Evolutionary conservation across 2,797 vertebrate species (phyloP), one percentile per base, ranked within the genome.

Genomic region (Hippoglossus hippoglossus): DNA sequence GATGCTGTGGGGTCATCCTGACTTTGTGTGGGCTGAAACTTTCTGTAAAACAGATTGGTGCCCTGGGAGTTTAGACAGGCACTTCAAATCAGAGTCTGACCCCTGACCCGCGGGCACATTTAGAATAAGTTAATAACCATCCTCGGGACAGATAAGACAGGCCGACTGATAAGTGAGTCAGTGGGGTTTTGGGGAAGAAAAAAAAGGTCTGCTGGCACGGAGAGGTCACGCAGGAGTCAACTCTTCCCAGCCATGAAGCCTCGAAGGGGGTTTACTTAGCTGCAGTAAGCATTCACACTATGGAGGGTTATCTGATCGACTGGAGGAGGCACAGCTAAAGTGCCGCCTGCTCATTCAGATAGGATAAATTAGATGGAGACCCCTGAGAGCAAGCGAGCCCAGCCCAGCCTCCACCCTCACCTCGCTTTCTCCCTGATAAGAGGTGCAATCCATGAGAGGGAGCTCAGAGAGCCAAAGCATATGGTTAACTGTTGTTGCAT

Each of bases 171-270:
- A 80, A 86, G 81, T 66, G 67, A 75, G 64, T 62, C 65, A 5
- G 22, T 28, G 62, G 55, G 75, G 65, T 57, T 77, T 66, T 8
- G 69, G 56, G 41, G 73, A 67, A 7, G 44, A 18, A 8, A 19
- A 18, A 18, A 19, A 75, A 80, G 58, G 68, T 76, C 70, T 76
- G 63, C 60, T 75, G 61, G 62, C 47, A 64, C 69, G 60, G 84
- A 79, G 74, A 67, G 91, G 91, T 93, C 88, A 84, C 1, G 5
- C 46, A 87, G 73, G 54, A 81, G 91, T 91, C 90, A 91, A 59
- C 66, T 71, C 57, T 71, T 75, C 31, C 64, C 41, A 79, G 73
- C 49, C 39, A 47, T 52, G 31, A 58, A 16, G 74, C 73, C 83
- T 84, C 31, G 50, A 71, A 86, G 81, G 74, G 75, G 39, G 75